Percentiles rank a stretch among this genome's conserved stretches.
Conservation (phyloP, 2,113 vertebrate species). For the Callopanchax toddi region DNA sequence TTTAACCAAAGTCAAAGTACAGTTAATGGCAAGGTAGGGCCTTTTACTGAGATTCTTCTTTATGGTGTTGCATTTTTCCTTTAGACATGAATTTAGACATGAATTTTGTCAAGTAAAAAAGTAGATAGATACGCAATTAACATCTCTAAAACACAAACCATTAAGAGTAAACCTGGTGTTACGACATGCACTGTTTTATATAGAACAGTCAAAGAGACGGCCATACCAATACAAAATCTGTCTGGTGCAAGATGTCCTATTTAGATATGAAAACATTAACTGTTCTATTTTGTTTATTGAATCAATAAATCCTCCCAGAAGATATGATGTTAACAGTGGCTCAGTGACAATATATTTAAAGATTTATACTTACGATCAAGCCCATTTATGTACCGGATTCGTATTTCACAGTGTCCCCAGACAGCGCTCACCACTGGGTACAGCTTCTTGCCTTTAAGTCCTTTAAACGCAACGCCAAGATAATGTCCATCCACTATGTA, state of each 20-base stretch:
- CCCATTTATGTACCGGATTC: conserved; percentile 98
- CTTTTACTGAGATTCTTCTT: too few relatives aligned
- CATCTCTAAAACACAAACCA: too few relatives aligned
- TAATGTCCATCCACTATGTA: conserved; percentile 98
- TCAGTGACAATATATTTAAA: not conserved
- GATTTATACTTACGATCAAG: conserved; percentile 94
- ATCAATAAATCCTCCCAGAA: conserved; percentile 24
- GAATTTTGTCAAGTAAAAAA: too few relatives aligned
- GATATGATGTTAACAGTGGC: not conserved
- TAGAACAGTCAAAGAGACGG: conserved; percentile 12
- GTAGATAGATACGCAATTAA: too few relatives aligned
- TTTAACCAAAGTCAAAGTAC: too few relatives aligned
- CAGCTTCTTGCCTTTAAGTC: conserved; percentile 96
- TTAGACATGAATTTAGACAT: not conserved
- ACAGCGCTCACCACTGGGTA: conserved; percentile 97
- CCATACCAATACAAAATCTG: not conserved
- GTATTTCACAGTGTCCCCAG: conserved; percentile 99
- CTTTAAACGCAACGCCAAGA: conserved; percentile 94
- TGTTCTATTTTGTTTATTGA: conserved; percentile 28
- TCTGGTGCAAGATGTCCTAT: conserved; percentile 9
- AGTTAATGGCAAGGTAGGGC: too few relatives aligned
- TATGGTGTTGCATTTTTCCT: not conserved
- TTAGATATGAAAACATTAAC: conserved; percentile 14
- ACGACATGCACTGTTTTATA: conserved; percentile 21
- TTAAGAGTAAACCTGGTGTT: not conserved